Percentiles rank a stretch among this genome's conserved stretches.
Conservation (phyloP, 2,113 vertebrate genomes). For the Clarias magur region DNA sequence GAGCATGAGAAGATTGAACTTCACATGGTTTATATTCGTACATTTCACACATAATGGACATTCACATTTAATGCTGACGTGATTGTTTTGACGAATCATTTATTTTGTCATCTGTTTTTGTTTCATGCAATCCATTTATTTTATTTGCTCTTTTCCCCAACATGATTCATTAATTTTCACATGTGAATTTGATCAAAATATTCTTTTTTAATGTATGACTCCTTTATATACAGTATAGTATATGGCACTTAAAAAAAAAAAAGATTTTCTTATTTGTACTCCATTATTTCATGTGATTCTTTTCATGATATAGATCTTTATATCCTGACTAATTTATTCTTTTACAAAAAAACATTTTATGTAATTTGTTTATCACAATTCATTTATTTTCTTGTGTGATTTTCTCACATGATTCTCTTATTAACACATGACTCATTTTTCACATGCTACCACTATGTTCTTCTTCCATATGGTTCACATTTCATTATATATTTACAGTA, state of each 20-base stretch:
- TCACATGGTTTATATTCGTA: slow-evolving; percentile 12
- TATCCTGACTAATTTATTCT: background rate
- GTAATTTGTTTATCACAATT: background rate
- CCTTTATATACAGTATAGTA: background rate
- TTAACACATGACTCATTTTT: background rate
- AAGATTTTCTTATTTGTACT: background rate
- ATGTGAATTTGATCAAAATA: background rate
- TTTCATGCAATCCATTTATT: background rate
- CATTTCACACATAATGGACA: background rate
- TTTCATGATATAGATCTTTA: background rate
- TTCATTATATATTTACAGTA: too few species aligned
- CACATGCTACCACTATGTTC: background rate
- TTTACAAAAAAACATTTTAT: background rate
- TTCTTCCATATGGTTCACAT: too few species aligned
- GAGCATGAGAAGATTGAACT: slow-evolving; percentile 6
- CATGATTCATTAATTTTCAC: background rate
- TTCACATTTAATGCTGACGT: background rate
- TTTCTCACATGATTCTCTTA: background rate
- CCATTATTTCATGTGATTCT: background rate
- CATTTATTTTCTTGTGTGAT: background rate
- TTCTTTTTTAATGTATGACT: background rate
- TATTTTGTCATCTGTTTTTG: slow-evolving; percentile 9
- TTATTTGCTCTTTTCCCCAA: background rate
- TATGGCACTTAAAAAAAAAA: too few species aligned
- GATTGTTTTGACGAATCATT: background rate